A percentile compares a stretch with the other conserved stretches of the same genome.
Conservation (phyloP, 1,140 invertebrate species). For the Drosophila bocki region DNA sequence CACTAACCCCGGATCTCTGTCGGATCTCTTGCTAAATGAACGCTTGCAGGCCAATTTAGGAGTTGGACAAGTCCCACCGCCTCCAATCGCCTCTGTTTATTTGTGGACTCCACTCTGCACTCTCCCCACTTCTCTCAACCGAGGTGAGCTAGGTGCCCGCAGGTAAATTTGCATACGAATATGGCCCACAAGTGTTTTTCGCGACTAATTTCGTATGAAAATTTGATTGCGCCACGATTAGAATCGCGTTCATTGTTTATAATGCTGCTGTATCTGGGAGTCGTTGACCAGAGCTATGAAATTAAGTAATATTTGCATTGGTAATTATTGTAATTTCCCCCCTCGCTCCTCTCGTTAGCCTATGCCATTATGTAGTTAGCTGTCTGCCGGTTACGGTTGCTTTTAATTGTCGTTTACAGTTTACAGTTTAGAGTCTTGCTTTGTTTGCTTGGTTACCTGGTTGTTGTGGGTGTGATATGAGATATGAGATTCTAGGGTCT, state of each 20-base stretch:
- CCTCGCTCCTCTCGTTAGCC: no score
- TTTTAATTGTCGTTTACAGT: constrained; percentile 54
- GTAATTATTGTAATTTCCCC: constrained; percentile 32
- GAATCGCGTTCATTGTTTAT: constrained; percentile 74
- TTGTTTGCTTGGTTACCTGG: constrained; percentile 8
- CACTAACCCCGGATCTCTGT: constrained; percentile 16
- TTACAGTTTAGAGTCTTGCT: constrained; percentile 12
- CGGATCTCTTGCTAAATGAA: constrained; percentile 51
- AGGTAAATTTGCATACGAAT: constrained; percentile 67
- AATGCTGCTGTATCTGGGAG: constrained; percentile 16
- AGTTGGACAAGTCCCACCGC: constrained; percentile 34
- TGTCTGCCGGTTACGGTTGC: constrained; percentile 29
- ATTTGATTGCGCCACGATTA: constrained; percentile 73
- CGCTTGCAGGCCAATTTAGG: constrained; percentile 69
- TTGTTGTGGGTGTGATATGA: constrained; percentile 59
- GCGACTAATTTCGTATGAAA: constrained; percentile 76
- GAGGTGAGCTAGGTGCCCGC: constrained; percentile 11
- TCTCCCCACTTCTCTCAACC: background rate
- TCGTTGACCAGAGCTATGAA: constrained; percentile 39
- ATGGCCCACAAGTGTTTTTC: constrained; percentile 69
- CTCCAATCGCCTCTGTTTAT: background rate
- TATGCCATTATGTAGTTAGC: constrained; percentile 27
- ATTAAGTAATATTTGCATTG: constrained; percentile 53
- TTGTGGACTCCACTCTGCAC: background rate
- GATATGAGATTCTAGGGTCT: constrained; percentile 26